Evolutionary conservation across 1,140 invertebrate genomes (phyloP), one percentile per base, ranked within the genome.

Genomic region (Neodiprion fabricii): DNA sequence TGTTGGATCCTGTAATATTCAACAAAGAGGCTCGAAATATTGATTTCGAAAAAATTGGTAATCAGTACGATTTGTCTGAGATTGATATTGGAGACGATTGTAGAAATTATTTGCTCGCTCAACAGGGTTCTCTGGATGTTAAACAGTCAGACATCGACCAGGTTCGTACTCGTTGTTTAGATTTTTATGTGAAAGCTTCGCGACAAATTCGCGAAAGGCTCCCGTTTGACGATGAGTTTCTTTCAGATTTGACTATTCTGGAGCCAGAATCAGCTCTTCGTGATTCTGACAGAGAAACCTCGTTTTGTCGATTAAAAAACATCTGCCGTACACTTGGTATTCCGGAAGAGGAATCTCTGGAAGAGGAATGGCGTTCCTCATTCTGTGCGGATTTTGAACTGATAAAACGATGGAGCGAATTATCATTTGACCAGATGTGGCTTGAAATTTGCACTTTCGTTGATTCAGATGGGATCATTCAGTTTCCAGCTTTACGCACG

Each of bases 391-490:
- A 68, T 69, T 7, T 17, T 14, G 7, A 68, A 50, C 67, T 50
- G 67, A 74, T 50, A 28, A 28, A 69, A 14, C 12, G 50, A 69
- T 74, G 67, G 47, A 50, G 72, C 21, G 9, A 69, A 74, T 74
- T 74, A 23, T 69, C 72, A 74, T 74, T 74, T 28, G 72, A 74
- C 17, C 47, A 74, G 3, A 74, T 74, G 72, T 74, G 72, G 67
- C 21, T 48, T 14, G 67, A 14, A 74, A 74, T 74, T 69, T 68
- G 67, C 47, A 69, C 12, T 48, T 12, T 73, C 4, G 49, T 67
- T 9, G 21, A 17, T 73, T 67, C 72, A 14, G 72, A 67, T 67
- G 47, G 72, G 11, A 67, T 40, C 8, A 9, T 73, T 1, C 66
- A 48, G 65, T 73, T 47, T 67, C 17, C 11, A 66, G 1, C 17